phyloP scores from a whole-genome alignment of 2,113 vertebrate genomes.

The Struthidea cinerea region DNA sequence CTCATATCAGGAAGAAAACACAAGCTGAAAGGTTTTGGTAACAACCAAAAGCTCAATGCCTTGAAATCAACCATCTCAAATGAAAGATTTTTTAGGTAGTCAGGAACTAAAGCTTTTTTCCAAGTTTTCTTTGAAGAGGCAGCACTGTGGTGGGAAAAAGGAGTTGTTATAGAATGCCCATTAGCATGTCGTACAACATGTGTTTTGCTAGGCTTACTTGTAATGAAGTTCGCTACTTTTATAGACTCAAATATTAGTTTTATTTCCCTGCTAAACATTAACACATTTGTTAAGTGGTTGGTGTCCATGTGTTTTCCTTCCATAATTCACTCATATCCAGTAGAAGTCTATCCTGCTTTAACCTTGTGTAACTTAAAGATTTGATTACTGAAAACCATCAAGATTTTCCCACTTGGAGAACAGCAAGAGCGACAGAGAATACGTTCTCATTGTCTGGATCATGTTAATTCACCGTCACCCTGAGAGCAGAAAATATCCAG shows the following conservation, averaged over 20 bases:
- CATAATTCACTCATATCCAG: neutral
- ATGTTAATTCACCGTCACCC: neutral
- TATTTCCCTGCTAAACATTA: neutral
- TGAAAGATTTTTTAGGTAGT: neutral
- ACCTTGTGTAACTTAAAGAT: neutral
- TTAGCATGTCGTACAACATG: fast-evolving
- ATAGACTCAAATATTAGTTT: neutral
- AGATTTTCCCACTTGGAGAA: neutral
- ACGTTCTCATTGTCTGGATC: neutral
- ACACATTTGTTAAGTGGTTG: neutral
- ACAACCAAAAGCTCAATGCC: neutral
- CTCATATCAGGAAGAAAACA: neutral
- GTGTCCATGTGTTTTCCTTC: neutral
- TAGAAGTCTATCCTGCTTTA: neutral
- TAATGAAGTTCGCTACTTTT: neutral
- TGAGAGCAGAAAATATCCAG: neutral
- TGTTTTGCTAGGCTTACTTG: neutral
- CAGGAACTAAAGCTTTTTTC: neutral
- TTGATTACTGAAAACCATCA: neutral
- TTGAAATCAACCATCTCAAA: neutral
- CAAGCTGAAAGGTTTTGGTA: neutral
- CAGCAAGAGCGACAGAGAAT: neutral
- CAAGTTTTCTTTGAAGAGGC: neutral
- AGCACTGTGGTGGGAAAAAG: neutral
- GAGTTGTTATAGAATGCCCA: neutral